These are phyloP conservation scores for Rhombomys opimus DNA, from an alignment of 2,113 vertebrate species.

Conservation along the genomic window DNA sequence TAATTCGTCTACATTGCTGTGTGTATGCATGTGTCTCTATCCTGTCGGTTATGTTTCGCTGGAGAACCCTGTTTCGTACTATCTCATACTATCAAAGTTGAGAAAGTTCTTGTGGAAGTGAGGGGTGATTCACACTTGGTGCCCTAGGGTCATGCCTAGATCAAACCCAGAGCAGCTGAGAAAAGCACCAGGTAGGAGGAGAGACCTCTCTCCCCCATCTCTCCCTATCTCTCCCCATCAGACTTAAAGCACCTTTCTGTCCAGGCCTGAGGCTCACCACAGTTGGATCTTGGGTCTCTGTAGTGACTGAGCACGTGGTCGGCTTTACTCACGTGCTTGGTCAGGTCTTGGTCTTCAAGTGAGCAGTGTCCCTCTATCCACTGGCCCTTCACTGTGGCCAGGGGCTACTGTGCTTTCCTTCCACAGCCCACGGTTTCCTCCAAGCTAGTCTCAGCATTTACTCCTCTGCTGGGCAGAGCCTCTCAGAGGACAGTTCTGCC, in stretches of 20 bases:
- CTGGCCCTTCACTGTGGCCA: slow-evolving; percentile 82
- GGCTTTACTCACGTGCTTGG: background rate
- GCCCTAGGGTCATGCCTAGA: background rate
- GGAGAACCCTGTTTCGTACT: background rate
- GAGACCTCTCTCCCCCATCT: background rate
- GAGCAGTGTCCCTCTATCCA: background rate
- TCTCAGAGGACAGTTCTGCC: no score
- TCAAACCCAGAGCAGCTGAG: background rate
- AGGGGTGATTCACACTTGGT: background rate
- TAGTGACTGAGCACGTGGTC: background rate
- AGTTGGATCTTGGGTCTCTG: background rate
- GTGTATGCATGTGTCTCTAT: background rate
- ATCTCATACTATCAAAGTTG: background rate
- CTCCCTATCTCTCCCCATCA: background rate
- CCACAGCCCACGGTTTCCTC: slow-evolving; percentile 89
- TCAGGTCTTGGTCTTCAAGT: background rate
- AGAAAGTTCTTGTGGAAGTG: background rate
- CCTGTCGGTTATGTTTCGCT: background rate
- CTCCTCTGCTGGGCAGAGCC: no score
- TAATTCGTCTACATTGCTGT: background rate
- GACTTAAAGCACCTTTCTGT: background rate
- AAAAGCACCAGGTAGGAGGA: background rate
- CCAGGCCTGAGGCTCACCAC: background rate
- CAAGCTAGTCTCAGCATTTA: slow-evolving; percentile 65
- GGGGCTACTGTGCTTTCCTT: slow-evolving; percentile 85